A percentile compares a stretch with the other conserved stretches of the same genome.
phyloP scores from a whole-genome alignment of 1,140 invertebrate species.

The Phocides pigmalion region DNA sequence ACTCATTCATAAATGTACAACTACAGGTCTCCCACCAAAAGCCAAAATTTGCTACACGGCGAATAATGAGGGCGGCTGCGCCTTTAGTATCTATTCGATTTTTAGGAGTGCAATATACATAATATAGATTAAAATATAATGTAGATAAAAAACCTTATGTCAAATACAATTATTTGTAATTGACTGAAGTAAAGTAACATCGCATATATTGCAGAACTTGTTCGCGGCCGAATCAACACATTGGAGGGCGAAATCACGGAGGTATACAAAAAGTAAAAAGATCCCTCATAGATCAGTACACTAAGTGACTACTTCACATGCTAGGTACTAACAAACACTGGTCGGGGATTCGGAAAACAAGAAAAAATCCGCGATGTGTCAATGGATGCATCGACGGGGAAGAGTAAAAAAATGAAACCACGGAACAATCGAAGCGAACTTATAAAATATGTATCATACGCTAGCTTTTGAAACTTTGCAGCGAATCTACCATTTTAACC shows the following conservation, averaged over 20 bases:
- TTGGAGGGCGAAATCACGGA: slow-evolving; percentile 7
- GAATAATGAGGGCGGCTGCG: too few species aligned
- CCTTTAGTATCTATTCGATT: too few species aligned
- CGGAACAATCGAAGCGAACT: slow-evolving; percentile 81
- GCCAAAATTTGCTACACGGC: too few species aligned
- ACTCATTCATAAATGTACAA: too few species aligned
- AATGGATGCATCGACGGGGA: slow-evolving; percentile 68
- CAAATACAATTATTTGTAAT: too few species aligned
- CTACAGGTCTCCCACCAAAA: too few species aligned
- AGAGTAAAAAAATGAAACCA: slow-evolving; percentile 62
- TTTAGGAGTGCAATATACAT: too few species aligned
- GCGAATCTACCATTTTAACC: slow-evolving; percentile 74
- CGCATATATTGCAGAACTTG: neutral
- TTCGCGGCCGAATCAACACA: slow-evolving; percentile 9
- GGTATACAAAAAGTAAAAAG: slow-evolving; percentile 17
- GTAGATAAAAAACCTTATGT: too few species aligned
- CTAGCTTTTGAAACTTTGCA: slow-evolving; percentile 77
- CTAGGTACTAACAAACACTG: slow-evolving; percentile 64
- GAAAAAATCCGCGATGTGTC: slow-evolving; percentile 67
- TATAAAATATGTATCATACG: slow-evolving; percentile 80
- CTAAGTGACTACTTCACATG: slow-evolving; percentile 52
- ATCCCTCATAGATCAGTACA: slow-evolving; percentile 26
- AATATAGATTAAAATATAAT: too few species aligned
- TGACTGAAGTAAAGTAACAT: too few species aligned
- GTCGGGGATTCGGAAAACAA: slow-evolving; percentile 55